A percentile compares a stretch with the other conserved stretches of the same genome.
These are phyloP conservation scores for Tenthredo distinguenda DNA, from an alignment of 2,888 invertebrate species.

Conservation along the genomic window DNA sequence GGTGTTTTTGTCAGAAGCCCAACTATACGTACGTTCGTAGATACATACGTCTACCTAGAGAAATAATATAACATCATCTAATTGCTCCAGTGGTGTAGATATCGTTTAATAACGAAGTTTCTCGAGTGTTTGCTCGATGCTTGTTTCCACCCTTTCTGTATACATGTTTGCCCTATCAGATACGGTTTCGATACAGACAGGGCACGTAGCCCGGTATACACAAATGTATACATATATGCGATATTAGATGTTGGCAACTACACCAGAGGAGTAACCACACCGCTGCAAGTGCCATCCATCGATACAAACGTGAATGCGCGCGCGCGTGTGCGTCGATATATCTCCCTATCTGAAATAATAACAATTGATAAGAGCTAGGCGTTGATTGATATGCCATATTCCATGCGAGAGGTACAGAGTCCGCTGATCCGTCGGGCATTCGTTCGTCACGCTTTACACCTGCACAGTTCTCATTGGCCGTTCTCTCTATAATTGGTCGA, in stretches of 20 bases:
- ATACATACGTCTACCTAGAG: not conserved
- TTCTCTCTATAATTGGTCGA: conserved; percentile 63
- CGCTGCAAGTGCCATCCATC: conserved; percentile 13
- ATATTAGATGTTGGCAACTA: conserved; percentile 46
- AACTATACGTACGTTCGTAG: not conserved
- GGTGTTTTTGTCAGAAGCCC: not conserved
- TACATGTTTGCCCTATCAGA: conserved; percentile 47
- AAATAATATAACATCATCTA: conserved; percentile 43
- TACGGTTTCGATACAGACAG: conserved; percentile 24
- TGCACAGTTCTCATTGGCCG: conserved; percentile 67
- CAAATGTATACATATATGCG: not conserved
- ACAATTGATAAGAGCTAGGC: conserved; percentile 53
- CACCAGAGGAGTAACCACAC: not conserved
- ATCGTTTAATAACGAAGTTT: conserved; percentile 60
- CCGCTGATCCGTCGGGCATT: conserved; percentile 18
- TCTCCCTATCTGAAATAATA: conserved; percentile 44
- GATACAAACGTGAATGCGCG: not conserved
- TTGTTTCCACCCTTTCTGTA: conserved; percentile 51
- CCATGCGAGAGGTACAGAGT: conserved; percentile 1
- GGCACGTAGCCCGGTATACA: not conserved
- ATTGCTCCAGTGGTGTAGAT: conserved; percentile 50
- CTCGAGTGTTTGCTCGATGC: conserved; percentile 60
- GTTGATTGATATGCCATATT: conserved; percentile 54
- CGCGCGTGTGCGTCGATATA: not conserved
- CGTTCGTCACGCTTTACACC: conserved; percentile 57